These are phyloP conservation scores for Plutomurus gul DNA, from an alignment of 1,140 invertebrate genomes.

Conservation along the genomic window DNA sequence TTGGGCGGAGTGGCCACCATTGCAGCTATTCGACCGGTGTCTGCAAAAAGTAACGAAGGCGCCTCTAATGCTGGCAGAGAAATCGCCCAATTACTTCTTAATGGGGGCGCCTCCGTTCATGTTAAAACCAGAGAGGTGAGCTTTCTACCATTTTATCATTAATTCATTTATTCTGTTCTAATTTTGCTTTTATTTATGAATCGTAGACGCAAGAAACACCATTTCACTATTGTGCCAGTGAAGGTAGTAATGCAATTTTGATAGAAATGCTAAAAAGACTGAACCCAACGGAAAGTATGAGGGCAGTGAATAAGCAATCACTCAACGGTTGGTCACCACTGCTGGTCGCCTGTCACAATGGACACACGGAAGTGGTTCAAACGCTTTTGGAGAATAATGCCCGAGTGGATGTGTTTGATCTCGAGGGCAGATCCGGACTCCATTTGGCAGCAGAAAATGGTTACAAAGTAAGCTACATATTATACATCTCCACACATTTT, in stretches of 20 bases:
- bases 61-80: conserved; percentile 80
- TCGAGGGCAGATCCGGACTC: conserved; percentile 90
- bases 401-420: conserved; percentile 97
- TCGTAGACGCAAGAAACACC: conserved; percentile 84
- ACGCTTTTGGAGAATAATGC: conserved; percentile 88
- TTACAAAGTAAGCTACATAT: conserved; percentile 34
- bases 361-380: conserved; percentile 80
- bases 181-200: neutral
- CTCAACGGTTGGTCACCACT: conserved; percentile 93
- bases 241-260: conserved; percentile 93
- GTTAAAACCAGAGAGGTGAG: conserved; percentile 74
- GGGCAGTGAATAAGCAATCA: conserved; percentile 90
- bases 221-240: conserved; percentile 91
- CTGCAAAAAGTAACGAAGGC: no score
- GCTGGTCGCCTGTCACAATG: conserved; percentile 81
- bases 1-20: neutral
- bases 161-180: neutral
- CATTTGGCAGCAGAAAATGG: conserved; percentile 62
- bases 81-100: conserved; percentile 82
- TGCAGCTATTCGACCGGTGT: no score
- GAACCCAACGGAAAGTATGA: conserved; percentile 81
- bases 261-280: conserved; percentile 91
- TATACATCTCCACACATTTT: neutral
- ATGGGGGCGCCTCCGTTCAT: conserved; percentile 86
- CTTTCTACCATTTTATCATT: conserved; percentile 2